Base-by-base conservation (phyloP, 2,888 invertebrate species). In the Luperina nickerlii region DNA sequence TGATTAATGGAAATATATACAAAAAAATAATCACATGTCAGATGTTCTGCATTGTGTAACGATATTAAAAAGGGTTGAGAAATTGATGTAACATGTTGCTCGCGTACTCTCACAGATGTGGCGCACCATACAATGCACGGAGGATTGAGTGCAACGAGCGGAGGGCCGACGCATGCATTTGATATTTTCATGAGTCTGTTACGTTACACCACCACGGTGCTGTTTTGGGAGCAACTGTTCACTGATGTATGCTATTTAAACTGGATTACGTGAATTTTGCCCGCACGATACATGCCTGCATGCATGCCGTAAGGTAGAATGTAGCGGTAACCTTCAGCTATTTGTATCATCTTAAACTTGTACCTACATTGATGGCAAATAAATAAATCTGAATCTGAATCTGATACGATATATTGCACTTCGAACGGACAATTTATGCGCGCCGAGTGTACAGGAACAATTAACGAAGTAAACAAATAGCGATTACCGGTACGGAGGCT, bases 401-500 rank as follows among this genome's bases (percentile, higher is more conserved):
- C n/a, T n/a, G n/a, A n/a, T 60, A 84, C 91, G 87, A 92, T 93
- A 91, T 92, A 94, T 94, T 93, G 91, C 90, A 91, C 88, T 90
- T 90, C 90, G 91, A 94, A 94, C 92, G 91, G 93, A 92, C 90
- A 93, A 94, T 94, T 94, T 94, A 94, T 95, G 91, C 92, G 83
- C 82, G 85, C 85, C 90, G 88, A 90, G 93, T 93, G 92, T 91
- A 90, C 91, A 92, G 92, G 92, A 91, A 92, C 91, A 93, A 94
- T 94, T 94, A 93, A 92, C 89, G 87, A 88, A 87, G 91, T 92
- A 91, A 94, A 93, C 92, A 94, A 94, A 94, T 92, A 90, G 91
- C 90, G 92, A 92, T 93, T 92, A 93, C 92, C 90, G 90, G 89
- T 89, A 86, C 85, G 87, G 86, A 87, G 89, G 83, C 76, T 66